Conservation (phyloP, 2,797 vertebrate species). For the Lepilemur ruficaudatus region DNA sequence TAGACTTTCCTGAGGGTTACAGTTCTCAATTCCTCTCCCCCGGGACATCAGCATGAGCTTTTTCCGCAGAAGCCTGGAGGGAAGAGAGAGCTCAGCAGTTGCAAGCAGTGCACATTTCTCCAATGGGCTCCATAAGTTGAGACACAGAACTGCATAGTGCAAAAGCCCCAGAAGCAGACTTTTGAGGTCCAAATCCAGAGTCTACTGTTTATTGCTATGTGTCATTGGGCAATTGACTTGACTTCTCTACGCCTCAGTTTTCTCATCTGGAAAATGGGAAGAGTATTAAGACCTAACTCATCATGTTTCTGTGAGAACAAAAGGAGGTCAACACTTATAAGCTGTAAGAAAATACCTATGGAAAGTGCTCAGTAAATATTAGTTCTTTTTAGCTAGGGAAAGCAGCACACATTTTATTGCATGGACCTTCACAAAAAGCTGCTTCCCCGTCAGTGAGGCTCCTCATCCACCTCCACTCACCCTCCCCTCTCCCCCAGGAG, state of each 20-base stretch:
- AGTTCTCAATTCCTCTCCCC: background rate
- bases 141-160: background rate
- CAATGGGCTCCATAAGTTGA: background rate
- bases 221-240: background rate
- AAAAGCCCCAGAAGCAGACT: background rate
- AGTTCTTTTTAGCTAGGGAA: background rate
- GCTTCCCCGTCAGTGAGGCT: background rate
- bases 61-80: background rate
- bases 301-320: background rate
- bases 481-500: background rate
- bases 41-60: background rate
- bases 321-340: background rate
- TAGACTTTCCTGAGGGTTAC: background rate
- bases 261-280: background rate
- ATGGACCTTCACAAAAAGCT: background rate
- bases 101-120: background rate
- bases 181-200: background rate
- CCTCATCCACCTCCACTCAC: background rate
- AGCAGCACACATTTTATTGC: background rate
- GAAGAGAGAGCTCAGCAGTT: background rate
- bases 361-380: background rate
- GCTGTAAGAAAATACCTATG: background rate
- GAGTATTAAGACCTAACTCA: background rate
- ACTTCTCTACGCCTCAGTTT: background rate
- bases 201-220: background rate